Conservation (phyloP, 2,888 invertebrate species). For the Rhagium mordax region DNA sequence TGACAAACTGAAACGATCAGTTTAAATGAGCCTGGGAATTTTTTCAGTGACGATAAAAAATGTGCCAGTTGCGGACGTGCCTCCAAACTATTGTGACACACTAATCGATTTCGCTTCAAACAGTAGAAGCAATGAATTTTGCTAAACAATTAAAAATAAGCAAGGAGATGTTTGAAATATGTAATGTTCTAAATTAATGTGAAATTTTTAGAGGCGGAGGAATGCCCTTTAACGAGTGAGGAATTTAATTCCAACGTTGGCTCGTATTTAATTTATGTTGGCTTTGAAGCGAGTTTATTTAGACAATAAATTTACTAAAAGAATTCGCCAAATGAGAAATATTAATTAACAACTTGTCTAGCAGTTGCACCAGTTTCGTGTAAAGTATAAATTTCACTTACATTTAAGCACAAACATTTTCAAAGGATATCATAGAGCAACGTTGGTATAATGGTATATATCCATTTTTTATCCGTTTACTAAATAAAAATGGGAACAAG, state of each 20-base stretch:
- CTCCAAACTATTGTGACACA: too few relatives aligned
- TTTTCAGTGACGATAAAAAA: neutral
- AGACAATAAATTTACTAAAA: constrained; percentile 11
- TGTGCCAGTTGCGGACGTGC: neutral
- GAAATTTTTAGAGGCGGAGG: neutral
- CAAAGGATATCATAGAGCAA: too few relatives aligned
- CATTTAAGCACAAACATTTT: too few relatives aligned
- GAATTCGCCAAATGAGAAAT: neutral
- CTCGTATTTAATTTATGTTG: neutral
- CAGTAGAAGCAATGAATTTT: too few relatives aligned
- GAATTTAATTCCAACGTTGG: neutral
- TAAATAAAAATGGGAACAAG: too few relatives aligned
- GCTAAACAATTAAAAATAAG: neutral
- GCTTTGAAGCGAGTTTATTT: neutral
- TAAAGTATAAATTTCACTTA: too few relatives aligned
- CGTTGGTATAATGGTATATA: too few relatives aligned
- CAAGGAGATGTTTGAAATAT: neutral
- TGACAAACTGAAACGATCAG: neutral
- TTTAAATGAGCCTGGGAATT: neutral
- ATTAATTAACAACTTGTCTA: neutral
- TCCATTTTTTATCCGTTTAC: too few relatives aligned
- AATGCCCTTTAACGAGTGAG: neutral
- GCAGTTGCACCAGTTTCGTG: neutral
- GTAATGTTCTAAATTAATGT: neutral
- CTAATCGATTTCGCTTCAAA: neutral